Conservation (phyloP, 2,113 vertebrate species). For the Pseudorectes ferrugineus region DNA sequence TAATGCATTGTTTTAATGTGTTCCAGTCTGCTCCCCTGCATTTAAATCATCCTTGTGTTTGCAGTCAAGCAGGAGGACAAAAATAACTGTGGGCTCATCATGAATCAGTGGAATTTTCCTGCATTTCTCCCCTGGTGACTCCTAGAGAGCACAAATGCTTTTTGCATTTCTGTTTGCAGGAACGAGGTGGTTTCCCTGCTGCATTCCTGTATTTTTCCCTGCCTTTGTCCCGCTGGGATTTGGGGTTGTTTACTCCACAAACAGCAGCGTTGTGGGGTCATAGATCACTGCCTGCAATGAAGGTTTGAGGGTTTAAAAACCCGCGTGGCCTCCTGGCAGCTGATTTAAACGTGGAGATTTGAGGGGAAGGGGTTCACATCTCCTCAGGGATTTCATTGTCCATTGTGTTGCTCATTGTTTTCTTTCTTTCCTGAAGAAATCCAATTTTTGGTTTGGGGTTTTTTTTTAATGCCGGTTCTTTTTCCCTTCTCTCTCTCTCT, state of each 20-base stretch:
- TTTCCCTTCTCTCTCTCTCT: not conserved
- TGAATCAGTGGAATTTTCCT: conserved; percentile 72
- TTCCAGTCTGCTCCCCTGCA: not conserved
- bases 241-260: not conserved
- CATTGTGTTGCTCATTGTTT: not conserved
- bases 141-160: conserved; percentile 26
- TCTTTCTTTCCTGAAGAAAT: not conserved
- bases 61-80: conserved; percentile 32
- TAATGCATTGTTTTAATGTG: not conserved
- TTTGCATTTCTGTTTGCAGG: not conserved
- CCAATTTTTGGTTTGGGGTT: not conserved
- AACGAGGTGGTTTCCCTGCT: conserved; percentile 11
- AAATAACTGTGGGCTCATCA: conserved; percentile 39
- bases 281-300: not conserved
- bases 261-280: not conserved
- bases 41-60: conserved; percentile 45
- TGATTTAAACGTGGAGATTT: not conserved
- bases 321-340: not conserved
- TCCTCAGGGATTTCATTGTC: not conserved
- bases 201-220: conserved; percentile 22
- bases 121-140: conserved; percentile 48
- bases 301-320: not conserved
- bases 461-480: not conserved
- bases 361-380: not conserved
- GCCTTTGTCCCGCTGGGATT: not conserved